phyloP scores from a whole-genome alignment of 2,113 vertebrate genomes.

The Oophaga pumilio region DNA sequence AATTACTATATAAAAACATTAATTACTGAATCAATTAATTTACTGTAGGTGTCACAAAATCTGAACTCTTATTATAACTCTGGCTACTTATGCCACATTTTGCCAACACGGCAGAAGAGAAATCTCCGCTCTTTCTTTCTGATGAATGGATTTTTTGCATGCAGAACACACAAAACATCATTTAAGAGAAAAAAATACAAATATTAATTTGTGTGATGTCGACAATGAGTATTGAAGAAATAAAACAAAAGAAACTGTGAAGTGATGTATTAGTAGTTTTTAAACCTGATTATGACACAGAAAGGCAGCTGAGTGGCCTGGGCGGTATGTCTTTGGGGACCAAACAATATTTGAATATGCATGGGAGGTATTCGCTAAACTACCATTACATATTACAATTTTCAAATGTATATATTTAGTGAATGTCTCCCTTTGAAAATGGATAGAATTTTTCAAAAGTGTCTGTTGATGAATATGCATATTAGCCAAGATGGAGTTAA shows the following conservation, averaged over 20 bases:
- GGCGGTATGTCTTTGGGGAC: background rate
- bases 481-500: constrained; percentile 68
- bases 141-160: background rate
- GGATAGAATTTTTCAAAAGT: constrained; percentile 56
- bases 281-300: background rate
- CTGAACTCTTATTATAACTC: background rate
- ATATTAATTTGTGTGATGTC: background rate
- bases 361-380: constrained; percentile 42
- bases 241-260: background rate
- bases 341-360: background rate
- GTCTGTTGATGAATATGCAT: constrained; percentile 66
- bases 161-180: background rate
- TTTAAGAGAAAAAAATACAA: background rate
- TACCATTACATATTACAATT: background rate
- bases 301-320: background rate
- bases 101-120: background rate
- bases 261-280: background rate
- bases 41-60: background rate
- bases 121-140: background rate
- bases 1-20: constrained; percentile 15
- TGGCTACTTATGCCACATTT: background rate
- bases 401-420: background rate
- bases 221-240: background rate
- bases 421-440: constrained; percentile 21
- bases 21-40: constrained; percentile 4